Evolutionary conservation across 2,888 invertebrate genomes (phyloP).

Genomic region (Sphaeridia pumilis): DNA sequence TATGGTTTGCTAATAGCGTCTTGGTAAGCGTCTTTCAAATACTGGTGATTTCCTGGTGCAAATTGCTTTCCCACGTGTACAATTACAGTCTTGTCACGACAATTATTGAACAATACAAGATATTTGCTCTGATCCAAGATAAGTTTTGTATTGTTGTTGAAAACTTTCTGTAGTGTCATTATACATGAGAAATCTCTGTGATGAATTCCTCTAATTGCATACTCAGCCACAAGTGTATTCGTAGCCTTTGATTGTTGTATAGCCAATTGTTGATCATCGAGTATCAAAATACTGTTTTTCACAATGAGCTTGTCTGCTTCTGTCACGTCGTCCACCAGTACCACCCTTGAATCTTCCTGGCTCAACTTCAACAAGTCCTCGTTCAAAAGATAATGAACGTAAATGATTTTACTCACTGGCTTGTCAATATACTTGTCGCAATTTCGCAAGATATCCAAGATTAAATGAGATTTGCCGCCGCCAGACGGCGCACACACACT

Average conservation of each 20-base stretch:
- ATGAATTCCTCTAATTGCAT: not conserved
- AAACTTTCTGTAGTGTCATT: not conserved
- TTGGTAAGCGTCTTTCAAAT: too few species aligned
- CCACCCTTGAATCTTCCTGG: not conserved
- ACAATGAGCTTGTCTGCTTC: too few species aligned
- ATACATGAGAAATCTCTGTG: not conserved
- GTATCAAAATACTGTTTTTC: not conserved
- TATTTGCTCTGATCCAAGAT: too few species aligned
- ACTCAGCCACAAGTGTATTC: not conserved
- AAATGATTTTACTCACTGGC: not conserved
- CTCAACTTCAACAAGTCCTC: too few species aligned
- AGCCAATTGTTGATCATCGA: not conserved
- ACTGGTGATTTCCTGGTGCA: too few species aligned
- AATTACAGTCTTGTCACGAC: too few species aligned
- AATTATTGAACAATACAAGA: too few species aligned
- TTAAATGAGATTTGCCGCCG: not conserved
- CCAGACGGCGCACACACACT: not conserved
- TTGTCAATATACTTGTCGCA: not conserved
- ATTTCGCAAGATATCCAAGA: not conserved
- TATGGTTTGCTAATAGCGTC: too few species aligned
- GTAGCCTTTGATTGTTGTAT: too few species aligned
- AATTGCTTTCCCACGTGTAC: too few species aligned
- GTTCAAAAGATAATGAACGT: not conserved
- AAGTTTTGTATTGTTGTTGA: not conserved
- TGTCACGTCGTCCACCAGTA: not conserved